Conservation (phyloP, 2,113 vertebrate species). For the Mastomys natalensis region DNA sequence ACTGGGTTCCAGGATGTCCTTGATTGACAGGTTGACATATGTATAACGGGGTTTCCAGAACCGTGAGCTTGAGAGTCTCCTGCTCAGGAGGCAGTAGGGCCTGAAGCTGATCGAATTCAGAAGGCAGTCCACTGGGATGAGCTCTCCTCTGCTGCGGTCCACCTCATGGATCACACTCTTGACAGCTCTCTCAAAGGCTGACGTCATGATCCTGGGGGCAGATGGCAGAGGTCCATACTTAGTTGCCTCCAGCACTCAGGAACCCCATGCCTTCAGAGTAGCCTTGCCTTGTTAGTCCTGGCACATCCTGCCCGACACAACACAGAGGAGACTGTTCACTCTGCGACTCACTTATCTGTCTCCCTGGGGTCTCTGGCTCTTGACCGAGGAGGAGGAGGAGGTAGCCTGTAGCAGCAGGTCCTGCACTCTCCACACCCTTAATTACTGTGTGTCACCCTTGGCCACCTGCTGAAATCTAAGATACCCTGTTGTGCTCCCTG, state of each 20-base stretch:
- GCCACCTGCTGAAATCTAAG: not conserved
- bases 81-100: slow-evolving; percentile 71
- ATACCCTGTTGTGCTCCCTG: not conserved
- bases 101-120: slow-evolving; percentile 26
- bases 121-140: slow-evolving; percentile 55
- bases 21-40: slow-evolving; percentile 59
- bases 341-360: not conserved
- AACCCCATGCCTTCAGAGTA: not conserved
- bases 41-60: slow-evolving; percentile 56
- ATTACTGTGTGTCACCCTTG: not conserved
- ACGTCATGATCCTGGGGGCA: slow-evolving; percentile 59
- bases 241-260: not conserved
- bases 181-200: not conserved
- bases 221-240: rapidly evolving
- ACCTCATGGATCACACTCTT: slow-evolving; percentile 62
- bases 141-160: not conserved
- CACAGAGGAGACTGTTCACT: not conserved
- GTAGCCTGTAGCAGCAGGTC: not conserved
- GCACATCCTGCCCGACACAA: not conserved
- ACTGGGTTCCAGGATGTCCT: slow-evolving; percentile 69
- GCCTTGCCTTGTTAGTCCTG: not conserved
- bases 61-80: not conserved
- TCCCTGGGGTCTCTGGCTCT: rapidly evolving
- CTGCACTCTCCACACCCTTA: no score
- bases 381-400: not conserved